Percentiles rank a stretch among this genome's conserved stretches.
Conservation (phyloP, 2,797 vertebrate species). For the Poliocrania exsul region DNA sequence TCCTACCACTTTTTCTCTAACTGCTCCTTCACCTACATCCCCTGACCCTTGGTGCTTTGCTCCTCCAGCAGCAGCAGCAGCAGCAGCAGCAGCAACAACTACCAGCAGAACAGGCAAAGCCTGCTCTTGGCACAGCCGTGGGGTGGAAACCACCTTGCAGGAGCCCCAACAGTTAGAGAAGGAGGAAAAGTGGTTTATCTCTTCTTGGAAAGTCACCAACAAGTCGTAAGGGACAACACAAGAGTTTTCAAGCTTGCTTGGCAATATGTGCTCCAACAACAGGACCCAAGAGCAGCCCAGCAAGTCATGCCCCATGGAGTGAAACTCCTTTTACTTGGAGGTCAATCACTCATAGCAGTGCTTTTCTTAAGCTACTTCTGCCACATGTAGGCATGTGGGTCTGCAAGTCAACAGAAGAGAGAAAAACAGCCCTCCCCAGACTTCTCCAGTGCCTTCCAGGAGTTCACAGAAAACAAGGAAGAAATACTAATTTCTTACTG, state of each 20-base stretch:
- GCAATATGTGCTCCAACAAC: background rate
- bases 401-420: background rate
- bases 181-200: background rate
- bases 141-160: background rate
- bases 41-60: background rate
- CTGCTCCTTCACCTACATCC: background rate
- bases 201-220: background rate
- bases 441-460: background rate
- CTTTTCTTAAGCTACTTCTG: background rate
- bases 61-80: background rate
- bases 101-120: background rate
- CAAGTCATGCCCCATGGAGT: background rate
- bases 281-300: background rate
- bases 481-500: background rate
- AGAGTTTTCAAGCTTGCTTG: background rate
- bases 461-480: background rate
- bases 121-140: background rate
- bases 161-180: background rate
- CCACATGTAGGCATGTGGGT: background rate
- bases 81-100: background rate
- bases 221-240: background rate
- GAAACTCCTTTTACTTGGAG: background rate
- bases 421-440: background rate
- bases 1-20: background rate
- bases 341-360: background rate